Evolutionary conservation across 2,113 vertebrate species (phyloP).

Genomic region (Platysternon megacephalum): DNA sequence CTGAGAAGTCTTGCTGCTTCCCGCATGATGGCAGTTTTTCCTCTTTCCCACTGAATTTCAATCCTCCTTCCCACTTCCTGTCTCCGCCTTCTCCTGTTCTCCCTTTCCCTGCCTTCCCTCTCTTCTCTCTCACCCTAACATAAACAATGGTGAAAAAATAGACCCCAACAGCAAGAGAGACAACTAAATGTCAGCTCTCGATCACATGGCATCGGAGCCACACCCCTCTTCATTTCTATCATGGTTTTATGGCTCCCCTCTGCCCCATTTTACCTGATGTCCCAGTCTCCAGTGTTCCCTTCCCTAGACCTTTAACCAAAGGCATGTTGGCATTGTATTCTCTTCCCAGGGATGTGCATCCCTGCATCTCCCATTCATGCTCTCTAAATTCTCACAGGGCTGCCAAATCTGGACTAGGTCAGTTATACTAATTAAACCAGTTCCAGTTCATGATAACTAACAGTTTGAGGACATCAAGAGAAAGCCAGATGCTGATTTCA

Average conservation of each 20-base stretch:
- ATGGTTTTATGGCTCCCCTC: not conserved
- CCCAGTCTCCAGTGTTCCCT: not conserved
- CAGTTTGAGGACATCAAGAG: not conserved
- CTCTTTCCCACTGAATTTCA: not conserved
- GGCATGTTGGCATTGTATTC: not conserved
- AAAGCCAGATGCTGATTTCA: not conserved
- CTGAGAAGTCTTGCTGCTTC: not conserved
- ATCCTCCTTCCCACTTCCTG: not conserved
- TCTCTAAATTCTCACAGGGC: not conserved
- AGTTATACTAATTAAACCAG: not conserved
- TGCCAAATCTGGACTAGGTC: not conserved
- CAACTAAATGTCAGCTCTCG: not conserved
- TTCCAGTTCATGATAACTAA: not conserved
- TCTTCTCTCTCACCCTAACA: not conserved
- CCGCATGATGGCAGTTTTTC: not conserved
- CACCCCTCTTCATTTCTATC: not conserved
- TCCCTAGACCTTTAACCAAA: not conserved
- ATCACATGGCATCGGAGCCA: not conserved
- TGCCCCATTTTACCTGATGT: not conserved
- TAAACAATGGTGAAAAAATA: not conserved
- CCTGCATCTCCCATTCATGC: not conserved
- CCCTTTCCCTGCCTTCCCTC: not conserved
- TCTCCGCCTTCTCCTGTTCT: not conserved
- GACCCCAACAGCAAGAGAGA: not conserved
- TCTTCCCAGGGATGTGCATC: not conserved